These are phyloP conservation scores for Syngnathoides biaculeatus DNA, from an alignment of 2,113 vertebrate genomes.

Conservation along the genomic window DNA sequence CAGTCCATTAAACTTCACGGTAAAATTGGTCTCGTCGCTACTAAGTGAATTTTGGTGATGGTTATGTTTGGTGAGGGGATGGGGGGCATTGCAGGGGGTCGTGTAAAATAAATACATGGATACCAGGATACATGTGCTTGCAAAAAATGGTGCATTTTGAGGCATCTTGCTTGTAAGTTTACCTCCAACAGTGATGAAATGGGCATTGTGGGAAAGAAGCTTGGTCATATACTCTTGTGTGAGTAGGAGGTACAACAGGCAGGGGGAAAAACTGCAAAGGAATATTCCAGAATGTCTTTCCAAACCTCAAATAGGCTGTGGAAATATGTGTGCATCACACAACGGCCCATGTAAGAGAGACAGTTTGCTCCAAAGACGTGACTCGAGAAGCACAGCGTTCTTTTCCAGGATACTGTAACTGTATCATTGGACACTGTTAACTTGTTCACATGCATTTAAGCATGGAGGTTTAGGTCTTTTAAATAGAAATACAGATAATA, in stretches of 20 bases:
- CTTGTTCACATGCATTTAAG: not conserved
- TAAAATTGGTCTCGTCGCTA: too few relatives aligned
- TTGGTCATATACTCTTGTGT: conserved; percentile 32
- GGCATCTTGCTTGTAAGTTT: not conserved
- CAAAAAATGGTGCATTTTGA: not conserved
- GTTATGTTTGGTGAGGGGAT: too few relatives aligned
- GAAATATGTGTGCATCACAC: conserved; percentile 50
- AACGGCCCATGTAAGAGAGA: conserved; percentile 9
- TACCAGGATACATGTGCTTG: not conserved
- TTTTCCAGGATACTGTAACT: not conserved
- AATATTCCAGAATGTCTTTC: conserved; percentile 53
- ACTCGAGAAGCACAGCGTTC: not conserved
- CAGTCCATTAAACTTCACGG: too few relatives aligned
- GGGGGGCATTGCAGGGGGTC: too few relatives aligned
- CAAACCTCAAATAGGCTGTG: conserved; percentile 53
- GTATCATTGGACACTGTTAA: not conserved
- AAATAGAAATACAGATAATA: not conserved
- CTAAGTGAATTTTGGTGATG: too few relatives aligned
- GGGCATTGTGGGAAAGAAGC: conserved; percentile 33
- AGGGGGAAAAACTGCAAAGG: conserved; percentile 37
- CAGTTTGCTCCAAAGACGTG: not conserved
- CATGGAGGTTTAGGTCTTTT: not conserved
- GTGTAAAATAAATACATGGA: not conserved
- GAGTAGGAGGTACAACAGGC: conserved; percentile 29
- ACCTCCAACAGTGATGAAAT: conserved; percentile 15